Conservation (phyloP, 2,797 vertebrate genomes). For the Telmatherina bonti region DNA sequence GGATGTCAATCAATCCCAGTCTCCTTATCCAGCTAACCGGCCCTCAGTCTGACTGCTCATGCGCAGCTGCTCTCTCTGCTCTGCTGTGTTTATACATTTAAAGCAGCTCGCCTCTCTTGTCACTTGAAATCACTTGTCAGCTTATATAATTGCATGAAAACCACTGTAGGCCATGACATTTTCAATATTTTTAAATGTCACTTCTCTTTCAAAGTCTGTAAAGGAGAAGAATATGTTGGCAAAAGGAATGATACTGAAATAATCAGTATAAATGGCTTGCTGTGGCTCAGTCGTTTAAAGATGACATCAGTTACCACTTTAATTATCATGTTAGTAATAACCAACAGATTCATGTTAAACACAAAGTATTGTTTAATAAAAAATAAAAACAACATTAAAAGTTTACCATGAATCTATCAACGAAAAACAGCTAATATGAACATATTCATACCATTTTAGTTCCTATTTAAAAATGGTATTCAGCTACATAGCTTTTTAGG, state of each 20-base stretch:
- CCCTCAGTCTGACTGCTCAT: not conserved
- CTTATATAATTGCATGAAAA: constrained; percentile 12
- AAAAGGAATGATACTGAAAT: not conserved
- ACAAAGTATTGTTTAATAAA: not conserved
- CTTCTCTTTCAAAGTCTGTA: not conserved
- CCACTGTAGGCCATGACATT: constrained; percentile 19
- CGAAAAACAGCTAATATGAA: not conserved
- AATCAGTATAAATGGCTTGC: not conserved
- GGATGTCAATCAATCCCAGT: not conserved
- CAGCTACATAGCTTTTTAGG: too few species aligned
- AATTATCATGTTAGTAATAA: not conserved
- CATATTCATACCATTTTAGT: not conserved
- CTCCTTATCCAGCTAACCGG: not conserved
- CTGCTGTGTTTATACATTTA: not conserved
- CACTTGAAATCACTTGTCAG: constrained; percentile 12
- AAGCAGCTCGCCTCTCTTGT: constrained; percentile 1
- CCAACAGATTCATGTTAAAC: not conserved
- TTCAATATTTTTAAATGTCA: constrained; percentile 13
- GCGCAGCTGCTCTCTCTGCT: not conserved
- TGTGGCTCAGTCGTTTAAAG: not conserved
- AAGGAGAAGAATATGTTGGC: not conserved
- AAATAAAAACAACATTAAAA: too few species aligned
- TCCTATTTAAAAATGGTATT: too few species aligned
- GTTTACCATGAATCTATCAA: too few species aligned
- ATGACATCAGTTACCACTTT: not conserved